Evolutionary conservation across 1,140 invertebrate species (phyloP), one percentile per base, ranked within the genome.

Genomic region (Scaptomyza pallida): DNA sequence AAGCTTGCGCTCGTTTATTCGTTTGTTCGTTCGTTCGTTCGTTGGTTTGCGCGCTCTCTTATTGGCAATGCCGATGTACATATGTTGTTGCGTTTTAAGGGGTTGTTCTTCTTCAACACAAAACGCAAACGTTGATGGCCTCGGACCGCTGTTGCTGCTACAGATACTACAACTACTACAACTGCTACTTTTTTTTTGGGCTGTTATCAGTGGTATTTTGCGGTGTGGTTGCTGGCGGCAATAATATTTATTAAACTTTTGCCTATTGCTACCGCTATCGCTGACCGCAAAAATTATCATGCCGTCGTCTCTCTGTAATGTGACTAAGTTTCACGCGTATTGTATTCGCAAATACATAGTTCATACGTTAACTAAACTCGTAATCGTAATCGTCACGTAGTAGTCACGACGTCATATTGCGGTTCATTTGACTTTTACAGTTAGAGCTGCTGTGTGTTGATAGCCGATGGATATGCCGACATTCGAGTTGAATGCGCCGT

Each of bases 201-300:
- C 50, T 75, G 61, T 85, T 85, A 86, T 85, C 81, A 86, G 77
- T 75, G 48, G 75, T 16, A n/a, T 37, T 55, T 52, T 60, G 55
- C 44, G 62, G 77, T 72, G 70, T 86, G 72, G 9, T 73, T 76
- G 68, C 68, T 70, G n/a, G n/a, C n/a, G n/a, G n/a, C n/a, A n/a
- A n/a, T n/a, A 80, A 74, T 86, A 77, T 85, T 79, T 83, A 70
- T 83, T 81, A 50, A 75, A 78, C 61, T 63, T 81, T 67, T 83
- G 59, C 40, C 45, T 54, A 52, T 59, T 65, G 63, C 59, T 21
- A 5, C 21, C 21, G 21, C 72, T 85, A 85, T 85, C 81, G 86
- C 57, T 80, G 70, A 86, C 81, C 81, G 65, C 73, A 68, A 75
- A n/a, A 75, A 73, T 74, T 72, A 86, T 70, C 56, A 70, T n/a